phyloP scores from a whole-genome alignment of 2,113 vertebrate genomes.

The Aphelocoma coerulescens region DNA sequence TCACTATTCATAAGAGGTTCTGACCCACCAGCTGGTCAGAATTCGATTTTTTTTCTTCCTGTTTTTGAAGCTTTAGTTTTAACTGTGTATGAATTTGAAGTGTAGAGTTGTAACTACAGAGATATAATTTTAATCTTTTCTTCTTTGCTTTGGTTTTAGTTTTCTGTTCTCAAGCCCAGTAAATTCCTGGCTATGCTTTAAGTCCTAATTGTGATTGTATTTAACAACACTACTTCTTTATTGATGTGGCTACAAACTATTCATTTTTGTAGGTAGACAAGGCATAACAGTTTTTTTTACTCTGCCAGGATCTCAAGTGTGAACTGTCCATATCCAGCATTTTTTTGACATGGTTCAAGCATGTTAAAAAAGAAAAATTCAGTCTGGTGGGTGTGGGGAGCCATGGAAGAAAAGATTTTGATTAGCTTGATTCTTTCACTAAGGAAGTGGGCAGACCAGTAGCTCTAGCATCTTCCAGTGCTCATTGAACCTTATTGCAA shows the following conservation, averaged over 20 bases:
- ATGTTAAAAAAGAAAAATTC: neutral
- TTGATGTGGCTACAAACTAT: neutral
- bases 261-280: neutral
- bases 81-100: neutral
- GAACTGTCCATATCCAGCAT: neutral
- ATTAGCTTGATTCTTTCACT: neutral
- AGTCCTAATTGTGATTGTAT: neutral
- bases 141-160: neutral
- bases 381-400: neutral
- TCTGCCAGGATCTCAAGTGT: neutral
- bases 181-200: neutral
- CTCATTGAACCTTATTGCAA: neutral
- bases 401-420: neutral
- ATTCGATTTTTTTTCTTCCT: fast-evolving
- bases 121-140: neutral
- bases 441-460: neutral
- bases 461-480: neutral
- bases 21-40: neutral
- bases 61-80: neutral
- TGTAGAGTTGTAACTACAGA: neutral
- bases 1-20: neutral
- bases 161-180: neutral
- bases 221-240: neutral
- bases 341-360: neutral
- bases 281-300: neutral